Conservation (phyloP, 1,140 invertebrate genomes). For the Parasteatoda tepidariorum region DNA sequence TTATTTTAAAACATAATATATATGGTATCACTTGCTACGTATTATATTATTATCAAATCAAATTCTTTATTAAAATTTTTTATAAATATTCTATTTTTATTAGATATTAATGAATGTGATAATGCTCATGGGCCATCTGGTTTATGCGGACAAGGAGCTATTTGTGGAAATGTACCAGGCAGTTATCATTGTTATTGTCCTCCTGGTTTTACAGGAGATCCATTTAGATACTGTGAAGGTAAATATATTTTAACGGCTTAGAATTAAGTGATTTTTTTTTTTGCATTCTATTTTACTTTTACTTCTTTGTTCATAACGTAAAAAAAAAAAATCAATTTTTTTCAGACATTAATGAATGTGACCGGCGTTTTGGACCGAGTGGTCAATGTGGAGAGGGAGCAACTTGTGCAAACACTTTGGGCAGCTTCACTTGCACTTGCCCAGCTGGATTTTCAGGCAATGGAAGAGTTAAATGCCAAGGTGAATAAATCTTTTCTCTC, state of each 20-base stretch:
- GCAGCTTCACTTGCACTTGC: slow-evolving; percentile 74
- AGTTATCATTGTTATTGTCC: slow-evolving; percentile 82
- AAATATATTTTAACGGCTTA: background rate
- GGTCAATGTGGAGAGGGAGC: slow-evolving; percentile 87
- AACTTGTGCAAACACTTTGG: slow-evolving; percentile 83
- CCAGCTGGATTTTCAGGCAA: slow-evolving; percentile 65
- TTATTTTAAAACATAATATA: too few relatives aligned
- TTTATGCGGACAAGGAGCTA: slow-evolving; percentile 79
- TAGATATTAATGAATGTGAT: slow-evolving; percentile 70
- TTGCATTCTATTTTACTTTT: background rate
- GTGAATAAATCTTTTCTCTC: slow-evolving; percentile 54
- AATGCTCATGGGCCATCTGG: slow-evolving; percentile 67
- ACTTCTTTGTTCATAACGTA: background rate
- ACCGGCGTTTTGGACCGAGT: slow-evolving; percentile 78
- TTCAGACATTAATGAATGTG: slow-evolving; percentile 93
- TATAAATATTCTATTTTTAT: too few relatives aligned
- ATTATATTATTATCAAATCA: too few relatives aligned
- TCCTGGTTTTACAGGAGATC: slow-evolving; percentile 81
- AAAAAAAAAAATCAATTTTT: background rate
- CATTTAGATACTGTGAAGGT: slow-evolving; percentile 68
- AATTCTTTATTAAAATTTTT: too few relatives aligned
- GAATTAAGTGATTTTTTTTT: background rate
- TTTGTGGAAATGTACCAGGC: slow-evolving; percentile 79
- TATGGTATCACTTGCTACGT: too few relatives aligned
- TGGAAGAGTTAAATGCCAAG: slow-evolving; percentile 62